These are phyloP conservation scores for Pseudocheirus occidentalis DNA, from an alignment of 2,797 vertebrate genomes.

Conservation along the genomic window DNA sequence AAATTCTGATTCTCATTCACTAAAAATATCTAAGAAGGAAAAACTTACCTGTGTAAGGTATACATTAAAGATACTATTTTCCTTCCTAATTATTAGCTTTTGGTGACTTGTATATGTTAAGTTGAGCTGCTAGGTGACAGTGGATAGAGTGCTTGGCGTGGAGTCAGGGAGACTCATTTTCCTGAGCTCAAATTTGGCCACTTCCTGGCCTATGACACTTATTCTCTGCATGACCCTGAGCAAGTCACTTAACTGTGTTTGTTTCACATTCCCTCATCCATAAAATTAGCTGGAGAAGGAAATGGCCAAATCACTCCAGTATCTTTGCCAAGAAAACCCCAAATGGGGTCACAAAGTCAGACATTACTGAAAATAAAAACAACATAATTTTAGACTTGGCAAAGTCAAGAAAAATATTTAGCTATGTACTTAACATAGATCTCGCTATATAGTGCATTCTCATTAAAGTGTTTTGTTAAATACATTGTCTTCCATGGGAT, in stretches of 20 bases:
- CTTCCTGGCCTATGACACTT: background rate
- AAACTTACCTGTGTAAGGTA: background rate
- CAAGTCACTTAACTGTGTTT: background rate
- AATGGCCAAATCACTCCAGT: background rate
- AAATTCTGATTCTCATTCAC: background rate
- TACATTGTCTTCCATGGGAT: background rate
- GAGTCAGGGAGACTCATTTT: background rate
- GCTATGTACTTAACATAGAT: background rate
- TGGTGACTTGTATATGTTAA: background rate
- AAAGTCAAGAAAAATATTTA: background rate
- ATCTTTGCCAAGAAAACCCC: background rate
- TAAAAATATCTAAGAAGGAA: background rate
- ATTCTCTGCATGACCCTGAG: background rate
- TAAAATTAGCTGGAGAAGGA: background rate
- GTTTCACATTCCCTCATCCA: background rate
- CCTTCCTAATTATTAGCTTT: background rate
- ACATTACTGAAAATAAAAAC: background rate
- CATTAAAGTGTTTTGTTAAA: background rate
- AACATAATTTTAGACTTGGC: background rate
- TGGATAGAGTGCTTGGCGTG: background rate
- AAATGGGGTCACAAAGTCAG: background rate
- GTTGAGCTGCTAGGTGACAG: background rate
- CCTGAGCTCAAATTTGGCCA: background rate
- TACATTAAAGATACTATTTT: background rate
- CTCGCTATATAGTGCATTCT: background rate